phyloP scores from a whole-genome alignment of 2,888 invertebrate species.

The Orthonychiurus folsomi region DNA sequence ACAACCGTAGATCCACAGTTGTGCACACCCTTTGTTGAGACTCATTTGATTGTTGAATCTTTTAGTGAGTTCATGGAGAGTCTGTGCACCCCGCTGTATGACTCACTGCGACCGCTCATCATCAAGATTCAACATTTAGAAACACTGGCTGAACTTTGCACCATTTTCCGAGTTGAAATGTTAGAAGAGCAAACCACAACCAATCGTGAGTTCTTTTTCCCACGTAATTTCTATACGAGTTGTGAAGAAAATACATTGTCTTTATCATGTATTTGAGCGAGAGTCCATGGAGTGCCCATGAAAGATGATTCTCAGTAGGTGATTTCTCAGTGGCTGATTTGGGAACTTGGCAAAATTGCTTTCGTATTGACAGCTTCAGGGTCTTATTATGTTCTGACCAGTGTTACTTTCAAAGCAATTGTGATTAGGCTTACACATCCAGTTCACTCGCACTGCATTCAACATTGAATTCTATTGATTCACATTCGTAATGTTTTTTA shows the following conservation, averaged over 20 bases:
- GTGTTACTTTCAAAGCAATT: not conserved
- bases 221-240: no score
- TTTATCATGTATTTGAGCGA: not conserved
- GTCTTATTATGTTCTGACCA: not conserved
- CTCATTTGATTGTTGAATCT: slow-evolving; percentile 2
- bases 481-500: slow-evolving; percentile 6
- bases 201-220: slow-evolving; percentile 4
- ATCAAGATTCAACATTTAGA: slow-evolving; percentile 96
- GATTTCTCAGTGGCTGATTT: not conserved
- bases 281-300: not conserved
- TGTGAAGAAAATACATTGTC: not conserved
- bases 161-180: slow-evolving; percentile 83
- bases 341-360: not conserved
- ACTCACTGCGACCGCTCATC: slow-evolving; percentile 81
- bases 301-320: slow-evolving; percentile 1
- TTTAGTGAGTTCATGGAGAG: slow-evolving; percentile 61
- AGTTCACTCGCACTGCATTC: not conserved
- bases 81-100: slow-evolving; percentile 80
- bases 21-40: not conserved
- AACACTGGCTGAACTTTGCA: slow-evolving; percentile 91
- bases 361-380: not conserved
- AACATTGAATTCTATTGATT: not conserved
- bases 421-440: not conserved
- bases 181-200: slow-evolving; percentile 80
- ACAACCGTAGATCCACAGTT: not conserved